A percentile compares a stretch with the other conserved stretches of the same genome.
These are phyloP conservation scores for Taenioides sp. DNA, from an alignment of 2,797 vertebrate species.

Conservation along the genomic window DNA sequence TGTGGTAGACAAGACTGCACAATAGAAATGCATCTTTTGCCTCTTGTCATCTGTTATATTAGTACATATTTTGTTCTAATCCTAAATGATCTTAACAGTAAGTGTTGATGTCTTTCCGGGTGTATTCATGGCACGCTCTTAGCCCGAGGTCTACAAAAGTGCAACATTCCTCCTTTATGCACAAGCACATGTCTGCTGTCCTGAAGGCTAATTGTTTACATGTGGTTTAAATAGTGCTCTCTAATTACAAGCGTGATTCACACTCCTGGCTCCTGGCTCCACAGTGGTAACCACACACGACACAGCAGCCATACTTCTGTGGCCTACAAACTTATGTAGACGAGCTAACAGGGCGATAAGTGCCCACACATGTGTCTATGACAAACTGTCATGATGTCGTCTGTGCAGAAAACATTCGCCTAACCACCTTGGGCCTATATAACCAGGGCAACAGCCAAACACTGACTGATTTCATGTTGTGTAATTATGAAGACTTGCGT, in stretches of 20 bases:
- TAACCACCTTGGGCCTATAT: conserved; percentile 35
- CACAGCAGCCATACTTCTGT: conserved; percentile 47
- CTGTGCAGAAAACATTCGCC: conserved; percentile 38
- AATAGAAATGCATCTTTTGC: background rate
- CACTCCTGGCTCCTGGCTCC: conserved; percentile 64
- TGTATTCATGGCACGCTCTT: conserved; percentile 21
- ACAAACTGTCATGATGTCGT: conserved; percentile 48
- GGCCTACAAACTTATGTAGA: conserved; percentile 35
- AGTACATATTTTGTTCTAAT: background rate
- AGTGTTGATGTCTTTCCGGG: background rate
- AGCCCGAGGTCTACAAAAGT: conserved; percentile 34
- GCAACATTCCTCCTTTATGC: conserved; percentile 21
- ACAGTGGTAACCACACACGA: conserved; percentile 46
- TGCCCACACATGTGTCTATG: conserved; percentile 45
- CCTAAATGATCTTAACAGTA: background rate
- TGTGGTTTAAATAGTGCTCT: conserved; percentile 62
- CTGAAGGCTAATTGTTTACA: conserved; percentile 69
- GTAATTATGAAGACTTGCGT: conserved; percentile 14
- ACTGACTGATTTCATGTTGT: conserved; percentile 30
- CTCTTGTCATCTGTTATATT: background rate
- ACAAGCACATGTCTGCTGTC: conserved; percentile 38
- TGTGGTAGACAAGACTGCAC: conserved; percentile 30
- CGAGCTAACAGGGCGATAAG: conserved; percentile 31
- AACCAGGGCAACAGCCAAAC: conserved; percentile 18
- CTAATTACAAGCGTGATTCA: conserved; percentile 74